Percentiles rank a stretch among this genome's conserved stretches.
Conservation (phyloP, 2,888 invertebrate genomes). For the Amiota mariae region DNA sequence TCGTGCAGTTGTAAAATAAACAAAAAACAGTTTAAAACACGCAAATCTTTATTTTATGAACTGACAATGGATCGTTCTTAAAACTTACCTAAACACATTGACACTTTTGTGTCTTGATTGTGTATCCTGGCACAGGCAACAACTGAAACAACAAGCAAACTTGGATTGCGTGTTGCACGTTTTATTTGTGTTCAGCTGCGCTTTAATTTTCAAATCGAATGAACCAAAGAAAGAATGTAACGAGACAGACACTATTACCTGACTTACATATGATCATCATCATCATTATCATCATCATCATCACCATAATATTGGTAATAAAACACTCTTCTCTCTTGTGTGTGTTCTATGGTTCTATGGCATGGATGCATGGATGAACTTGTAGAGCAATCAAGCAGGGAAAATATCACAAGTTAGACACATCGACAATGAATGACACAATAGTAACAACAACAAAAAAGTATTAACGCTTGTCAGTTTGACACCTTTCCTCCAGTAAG, state of each 20-base stretch:
- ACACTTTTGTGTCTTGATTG: background rate
- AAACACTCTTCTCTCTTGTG: too few relatives aligned
- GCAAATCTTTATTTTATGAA: conserved; percentile 1
- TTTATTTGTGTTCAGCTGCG: conserved; percentile 6
- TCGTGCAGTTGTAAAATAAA: too few relatives aligned
- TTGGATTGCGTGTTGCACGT: conserved; percentile 10
- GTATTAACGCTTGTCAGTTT: conserved; percentile 60
- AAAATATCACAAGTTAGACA: too few relatives aligned
- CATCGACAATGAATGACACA: too few relatives aligned
- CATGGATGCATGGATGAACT: too few relatives aligned
- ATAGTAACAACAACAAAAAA: conserved; percentile 37
- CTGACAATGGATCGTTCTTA: conserved; percentile 5
- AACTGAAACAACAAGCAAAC: background rate
- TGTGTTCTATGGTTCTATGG: too few relatives aligned
- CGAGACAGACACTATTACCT: too few relatives aligned
- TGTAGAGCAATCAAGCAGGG: too few relatives aligned
- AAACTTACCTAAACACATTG: conserved; percentile 2
- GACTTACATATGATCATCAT: too few relatives aligned
- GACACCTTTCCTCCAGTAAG: conserved; percentile 50
- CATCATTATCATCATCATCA: too few relatives aligned
- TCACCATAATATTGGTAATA: too few relatives aligned
- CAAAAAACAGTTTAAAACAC: background rate
- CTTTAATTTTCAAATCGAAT: conserved; percentile 38
- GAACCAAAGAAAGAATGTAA: background rate
- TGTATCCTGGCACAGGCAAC: conserved; percentile 10